Conservation (phyloP, 2,797 vertebrate species). For the Melanogrammus aeglefinus region DNA sequence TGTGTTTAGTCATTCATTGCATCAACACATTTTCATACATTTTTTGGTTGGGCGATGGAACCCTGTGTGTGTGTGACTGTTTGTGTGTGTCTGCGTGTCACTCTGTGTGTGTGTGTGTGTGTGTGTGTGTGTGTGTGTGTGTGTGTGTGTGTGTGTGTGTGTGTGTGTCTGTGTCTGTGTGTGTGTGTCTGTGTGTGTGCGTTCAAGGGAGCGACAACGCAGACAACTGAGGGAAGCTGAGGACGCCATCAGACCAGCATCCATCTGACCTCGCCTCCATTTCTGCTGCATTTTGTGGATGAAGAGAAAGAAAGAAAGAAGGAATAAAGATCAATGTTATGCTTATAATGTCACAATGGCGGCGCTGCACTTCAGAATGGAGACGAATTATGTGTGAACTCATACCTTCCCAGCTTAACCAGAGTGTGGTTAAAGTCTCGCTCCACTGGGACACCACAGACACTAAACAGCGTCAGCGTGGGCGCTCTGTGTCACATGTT, state of each 20-base stretch:
- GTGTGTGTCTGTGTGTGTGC: conserved; percentile 36
- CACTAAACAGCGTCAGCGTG: neutral
- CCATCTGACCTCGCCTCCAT: neutral
- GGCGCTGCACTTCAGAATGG: neutral
- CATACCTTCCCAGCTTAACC: conserved; percentile 18
- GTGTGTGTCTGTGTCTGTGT: too few species aligned
- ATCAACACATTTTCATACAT: too few species aligned
- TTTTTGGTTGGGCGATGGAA: too few species aligned
- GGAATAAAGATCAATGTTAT: neutral
- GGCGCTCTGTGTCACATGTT: neutral
- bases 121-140: neutral
- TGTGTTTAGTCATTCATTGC: too few species aligned
- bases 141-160: neutral
- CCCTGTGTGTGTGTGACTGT: too few species aligned
- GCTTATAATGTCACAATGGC: neutral
- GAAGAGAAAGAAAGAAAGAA: neutral
- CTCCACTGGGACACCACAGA: neutral
- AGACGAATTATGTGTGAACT: conserved; percentile 12
- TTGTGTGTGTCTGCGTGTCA: too few species aligned
- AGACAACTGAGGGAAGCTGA: conserved; percentile 65
- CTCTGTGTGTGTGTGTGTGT: neutral
- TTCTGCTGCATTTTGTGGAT: neutral
- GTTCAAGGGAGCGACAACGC: conserved; percentile 79
- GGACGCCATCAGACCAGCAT: neutral
- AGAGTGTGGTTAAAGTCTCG: neutral